Conservation (phyloP, 2,113 vertebrate species). For the Poeciliopsis turrubarensis region DNA sequence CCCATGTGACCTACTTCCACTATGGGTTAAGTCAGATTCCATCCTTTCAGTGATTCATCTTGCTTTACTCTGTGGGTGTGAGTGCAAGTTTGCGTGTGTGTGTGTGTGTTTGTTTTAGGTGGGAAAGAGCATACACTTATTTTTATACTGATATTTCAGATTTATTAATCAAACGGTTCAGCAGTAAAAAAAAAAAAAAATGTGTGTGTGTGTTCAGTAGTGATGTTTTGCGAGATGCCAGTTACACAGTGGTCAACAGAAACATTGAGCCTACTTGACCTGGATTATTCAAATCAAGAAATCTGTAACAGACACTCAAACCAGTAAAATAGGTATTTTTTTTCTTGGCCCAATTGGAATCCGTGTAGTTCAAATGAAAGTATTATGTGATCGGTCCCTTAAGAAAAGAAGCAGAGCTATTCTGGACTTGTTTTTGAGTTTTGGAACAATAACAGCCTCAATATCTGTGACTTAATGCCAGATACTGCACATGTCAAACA, state of each 20-base stretch:
- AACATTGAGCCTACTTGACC: constrained; percentile 26
- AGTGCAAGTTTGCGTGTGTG: constrained; percentile 29
- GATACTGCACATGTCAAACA: constrained; percentile 38
- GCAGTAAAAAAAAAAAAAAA: neutral
- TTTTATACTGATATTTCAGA: constrained; percentile 20
- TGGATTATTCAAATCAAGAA: constrained; percentile 33
- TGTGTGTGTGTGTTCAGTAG: constrained; percentile 9
- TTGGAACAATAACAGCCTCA: constrained; percentile 11
- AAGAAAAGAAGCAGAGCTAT: constrained; percentile 48
- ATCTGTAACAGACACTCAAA: constrained; percentile 43
- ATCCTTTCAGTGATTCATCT: constrained; percentile 73
- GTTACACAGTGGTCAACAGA: constrained; percentile 50
- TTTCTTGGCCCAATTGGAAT: constrained; percentile 19
- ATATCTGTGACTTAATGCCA: constrained; percentile 24
- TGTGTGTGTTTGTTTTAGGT: constrained; percentile 1
- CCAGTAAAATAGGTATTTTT: constrained; percentile 9
- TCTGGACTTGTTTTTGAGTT: constrained; percentile 46
- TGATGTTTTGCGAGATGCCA: constrained; percentile 51
- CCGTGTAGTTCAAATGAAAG: constrained; percentile 20
- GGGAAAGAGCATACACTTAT: constrained; percentile 10
- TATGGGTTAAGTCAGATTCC: constrained; percentile 69
- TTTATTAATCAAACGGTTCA: constrained; percentile 13
- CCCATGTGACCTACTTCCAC: constrained; percentile 75
- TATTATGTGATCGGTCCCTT: constrained; percentile 31
- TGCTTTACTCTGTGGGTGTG: constrained; percentile 34